Evolutionary conservation across 2,797 vertebrate species (phyloP), one percentile per base, ranked within the genome.

Genomic region (Brachyalestes nurse): DNA sequence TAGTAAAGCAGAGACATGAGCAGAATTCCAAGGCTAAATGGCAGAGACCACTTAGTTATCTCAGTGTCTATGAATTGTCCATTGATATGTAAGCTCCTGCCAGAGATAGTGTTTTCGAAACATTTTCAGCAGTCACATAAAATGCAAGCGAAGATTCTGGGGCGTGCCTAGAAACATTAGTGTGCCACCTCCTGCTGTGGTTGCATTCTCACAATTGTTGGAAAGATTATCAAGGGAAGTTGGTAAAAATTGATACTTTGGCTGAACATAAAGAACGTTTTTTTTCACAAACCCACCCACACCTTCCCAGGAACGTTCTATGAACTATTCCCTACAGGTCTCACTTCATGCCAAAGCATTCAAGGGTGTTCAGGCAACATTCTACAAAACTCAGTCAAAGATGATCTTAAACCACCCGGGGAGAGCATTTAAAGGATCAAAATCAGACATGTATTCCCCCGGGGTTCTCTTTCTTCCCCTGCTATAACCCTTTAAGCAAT

Each of bases 351-450:
- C 74, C 34, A 61, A 42, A 73, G 61, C 77, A 75, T 87, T 90
- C 72, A 87, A 84, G 90, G 86, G 79, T 9, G n/a, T 79, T 71
- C 75, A 64, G 25, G 81, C 82, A 84, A 84, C 84, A 90, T 78
- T 78, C 84, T 86, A 74, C 66, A 17, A 49, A 79, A 65, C 67
- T 83, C 80, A 88, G 34, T 87, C 88, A 87, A 90, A 79, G 34
- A 80, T 55, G 57, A 80, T 21, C 82, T 82, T 53, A 61, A 77
- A 81, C 79, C 86, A 21, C 75, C 53, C 23, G 76, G 67, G 64
- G 61, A 78, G 57, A 85, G 77, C 76, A 82, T 87, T 88, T 84
- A 86, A 80, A 79, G 82, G 86, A 89, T 89, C 72, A 85, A 91
- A 86, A 75, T 34, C 25, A 51, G 73, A 82, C 49, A 67, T 45